phyloP scores from a whole-genome alignment of 2,888 invertebrate species.

The Drosophila maculinotata region DNA sequence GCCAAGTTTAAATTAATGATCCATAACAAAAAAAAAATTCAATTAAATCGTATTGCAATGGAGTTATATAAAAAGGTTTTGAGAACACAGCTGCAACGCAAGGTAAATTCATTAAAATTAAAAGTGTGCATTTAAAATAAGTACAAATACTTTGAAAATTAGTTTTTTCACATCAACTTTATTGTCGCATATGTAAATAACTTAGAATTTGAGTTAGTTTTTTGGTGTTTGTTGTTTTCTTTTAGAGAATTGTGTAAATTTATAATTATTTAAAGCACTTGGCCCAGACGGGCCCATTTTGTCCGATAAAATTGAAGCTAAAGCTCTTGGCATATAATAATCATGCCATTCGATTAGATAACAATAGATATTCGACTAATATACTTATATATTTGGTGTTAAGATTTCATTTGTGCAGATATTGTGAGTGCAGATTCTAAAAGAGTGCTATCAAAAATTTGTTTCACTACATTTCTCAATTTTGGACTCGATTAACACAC shows the following conservation, averaged over 20 bases:
- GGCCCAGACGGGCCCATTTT: conserved; percentile 1
- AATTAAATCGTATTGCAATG: conserved; percentile 21
- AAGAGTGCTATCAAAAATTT: conserved; percentile 38
- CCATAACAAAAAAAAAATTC: conserved; percentile 1
- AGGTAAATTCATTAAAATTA: not conserved
- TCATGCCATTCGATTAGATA: conserved; percentile 23
- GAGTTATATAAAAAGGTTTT: not conserved
- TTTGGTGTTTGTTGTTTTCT: not conserved
- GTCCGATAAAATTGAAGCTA: conserved; percentile 30
- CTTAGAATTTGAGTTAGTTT: conserved; percentile 36
- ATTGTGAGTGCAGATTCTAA: conserved; percentile 37
- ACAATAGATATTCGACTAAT: conserved; percentile 25
- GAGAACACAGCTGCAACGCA: not conserved
- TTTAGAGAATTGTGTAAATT: conserved; percentile 4
- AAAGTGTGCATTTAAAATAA: not conserved
- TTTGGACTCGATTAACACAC: conserved; percentile 34
- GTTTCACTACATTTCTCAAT: conserved; percentile 14
- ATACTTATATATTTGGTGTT: conserved; percentile 47
- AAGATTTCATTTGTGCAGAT: conserved; percentile 37
- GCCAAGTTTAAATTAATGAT: conserved; percentile 16
- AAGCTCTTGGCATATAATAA: conserved; percentile 41
- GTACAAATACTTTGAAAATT: conserved; percentile 1
- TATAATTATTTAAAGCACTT: conserved; percentile 34
- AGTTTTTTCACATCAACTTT: conserved; percentile 32
- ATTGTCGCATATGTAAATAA: conserved; percentile 45